Evolutionary conservation across 2,113 vertebrate species (phyloP).

Genomic region (Reinhardtius hippoglossoides): DNA sequence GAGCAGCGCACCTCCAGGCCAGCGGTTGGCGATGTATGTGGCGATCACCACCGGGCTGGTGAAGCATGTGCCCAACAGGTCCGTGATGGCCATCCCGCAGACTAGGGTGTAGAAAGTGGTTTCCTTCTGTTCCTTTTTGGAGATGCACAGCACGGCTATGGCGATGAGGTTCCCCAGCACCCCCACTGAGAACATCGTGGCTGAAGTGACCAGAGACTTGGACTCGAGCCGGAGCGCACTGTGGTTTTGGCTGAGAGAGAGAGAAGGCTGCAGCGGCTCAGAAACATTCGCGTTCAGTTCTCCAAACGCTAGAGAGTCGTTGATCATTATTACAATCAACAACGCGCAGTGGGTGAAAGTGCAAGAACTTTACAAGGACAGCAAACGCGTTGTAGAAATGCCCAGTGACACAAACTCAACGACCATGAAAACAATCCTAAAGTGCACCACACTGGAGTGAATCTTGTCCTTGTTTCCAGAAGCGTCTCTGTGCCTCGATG

Average conservation of each 20-base stretch:
- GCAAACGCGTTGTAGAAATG: background rate
- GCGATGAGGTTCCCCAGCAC: constrained; percentile 85
- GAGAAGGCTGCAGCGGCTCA: constrained; percentile 36
- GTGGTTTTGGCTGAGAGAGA: constrained; percentile 53
- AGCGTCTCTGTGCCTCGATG: background rate
- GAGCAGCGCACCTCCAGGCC: constrained; percentile 82
- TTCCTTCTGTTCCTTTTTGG: constrained; percentile 85
- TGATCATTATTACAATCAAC: constrained; percentile 56
- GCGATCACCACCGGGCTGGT: constrained; percentile 87
- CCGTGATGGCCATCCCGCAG: constrained; percentile 86
- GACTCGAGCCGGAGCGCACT: constrained; percentile 76
- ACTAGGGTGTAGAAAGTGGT: constrained; percentile 87
- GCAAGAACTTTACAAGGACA: background rate
- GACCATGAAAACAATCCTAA: background rate
- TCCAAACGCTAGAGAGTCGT: constrained; percentile 62
- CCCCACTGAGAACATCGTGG: constrained; percentile 84
- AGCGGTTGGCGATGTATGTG: constrained; percentile 79
- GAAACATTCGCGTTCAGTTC: constrained; percentile 68
- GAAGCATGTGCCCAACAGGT: constrained; percentile 85
- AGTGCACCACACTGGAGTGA: too few species aligned
- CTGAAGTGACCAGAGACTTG: constrained; percentile 80
- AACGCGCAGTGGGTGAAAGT: background rate
- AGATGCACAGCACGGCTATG: constrained; percentile 83
- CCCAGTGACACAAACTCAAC: background rate
- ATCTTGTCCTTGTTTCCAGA: background rate